Conservation (phyloP, 1,140 invertebrate species). For the Steinernema khuongi region DNA sequence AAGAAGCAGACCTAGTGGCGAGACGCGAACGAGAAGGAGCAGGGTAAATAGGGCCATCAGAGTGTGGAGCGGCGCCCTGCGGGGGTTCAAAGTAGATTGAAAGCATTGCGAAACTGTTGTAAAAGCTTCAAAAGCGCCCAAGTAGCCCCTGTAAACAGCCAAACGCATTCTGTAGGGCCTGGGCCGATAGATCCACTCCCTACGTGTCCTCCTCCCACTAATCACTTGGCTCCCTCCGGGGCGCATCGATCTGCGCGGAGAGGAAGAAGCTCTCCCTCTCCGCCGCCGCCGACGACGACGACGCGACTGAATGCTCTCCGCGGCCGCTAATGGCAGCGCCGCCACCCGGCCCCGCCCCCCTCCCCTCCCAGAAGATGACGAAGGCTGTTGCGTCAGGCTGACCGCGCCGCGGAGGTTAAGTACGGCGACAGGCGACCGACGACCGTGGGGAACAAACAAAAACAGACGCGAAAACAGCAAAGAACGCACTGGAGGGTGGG, state of each 20-base stretch:
- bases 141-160: no score
- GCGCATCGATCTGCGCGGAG: neutral
- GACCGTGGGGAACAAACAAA: neutral
- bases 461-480: neutral
- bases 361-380: neutral
- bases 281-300: neutral
- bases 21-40: neutral
- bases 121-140: no score
- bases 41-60: neutral
- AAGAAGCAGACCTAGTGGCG: neutral
- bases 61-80: no score
- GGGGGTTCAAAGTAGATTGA: no score
- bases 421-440: neutral
- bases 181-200: neutral
- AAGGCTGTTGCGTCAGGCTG: slow-evolving; percentile 5
- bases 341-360: neutral
- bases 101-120: no score
- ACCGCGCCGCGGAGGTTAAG: neutral
- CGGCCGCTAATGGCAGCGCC: neutral
- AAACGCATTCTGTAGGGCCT: no score
- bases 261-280: slow-evolving; percentile 7
- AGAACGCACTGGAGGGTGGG: no score
- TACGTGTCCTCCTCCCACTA: neutral
- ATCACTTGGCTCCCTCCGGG: neutral
- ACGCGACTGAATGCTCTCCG: neutral